Conservation (phyloP, 2,797 vertebrate genomes). For the Muscicapa comitata region DNA sequence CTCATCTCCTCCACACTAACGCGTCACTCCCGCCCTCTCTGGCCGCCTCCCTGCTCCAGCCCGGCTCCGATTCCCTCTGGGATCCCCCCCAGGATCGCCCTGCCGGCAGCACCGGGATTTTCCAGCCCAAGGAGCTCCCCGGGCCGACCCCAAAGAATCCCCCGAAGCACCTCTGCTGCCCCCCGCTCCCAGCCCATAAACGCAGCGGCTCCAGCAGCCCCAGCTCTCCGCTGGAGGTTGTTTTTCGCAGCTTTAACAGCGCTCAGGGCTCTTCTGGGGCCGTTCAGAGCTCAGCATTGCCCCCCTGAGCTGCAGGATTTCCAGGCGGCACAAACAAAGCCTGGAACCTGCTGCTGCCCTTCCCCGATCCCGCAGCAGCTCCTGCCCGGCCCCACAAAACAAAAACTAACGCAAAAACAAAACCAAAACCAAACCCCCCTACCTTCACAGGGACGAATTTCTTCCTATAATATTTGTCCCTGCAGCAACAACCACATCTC, state of each 20-base stretch:
- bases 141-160: neutral
- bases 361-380: no score
- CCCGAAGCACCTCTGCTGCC: no score
- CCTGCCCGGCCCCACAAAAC: neutral
- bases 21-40: neutral
- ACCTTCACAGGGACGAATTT: neutral
- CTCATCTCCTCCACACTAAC: neutral
- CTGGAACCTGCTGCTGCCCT: neutral
- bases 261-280: neutral
- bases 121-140: neutral
- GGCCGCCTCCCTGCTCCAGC: neutral
- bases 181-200: neutral
- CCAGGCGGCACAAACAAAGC: neutral
- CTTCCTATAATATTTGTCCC: neutral
- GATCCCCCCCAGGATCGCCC: neutral
- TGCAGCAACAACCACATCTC: neutral
- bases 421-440: fast-evolving
- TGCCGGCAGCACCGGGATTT: neutral
- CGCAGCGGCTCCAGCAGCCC: neutral
- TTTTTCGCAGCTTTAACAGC: neutral
- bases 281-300: neutral
- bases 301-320: neutral
- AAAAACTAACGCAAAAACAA: neutral
- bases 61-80: neutral
- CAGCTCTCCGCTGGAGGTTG: neutral